These are phyloP conservation scores for Microtus richardsoni DNA, from an alignment of 2,113 vertebrate species.

Conservation along the genomic window DNA sequence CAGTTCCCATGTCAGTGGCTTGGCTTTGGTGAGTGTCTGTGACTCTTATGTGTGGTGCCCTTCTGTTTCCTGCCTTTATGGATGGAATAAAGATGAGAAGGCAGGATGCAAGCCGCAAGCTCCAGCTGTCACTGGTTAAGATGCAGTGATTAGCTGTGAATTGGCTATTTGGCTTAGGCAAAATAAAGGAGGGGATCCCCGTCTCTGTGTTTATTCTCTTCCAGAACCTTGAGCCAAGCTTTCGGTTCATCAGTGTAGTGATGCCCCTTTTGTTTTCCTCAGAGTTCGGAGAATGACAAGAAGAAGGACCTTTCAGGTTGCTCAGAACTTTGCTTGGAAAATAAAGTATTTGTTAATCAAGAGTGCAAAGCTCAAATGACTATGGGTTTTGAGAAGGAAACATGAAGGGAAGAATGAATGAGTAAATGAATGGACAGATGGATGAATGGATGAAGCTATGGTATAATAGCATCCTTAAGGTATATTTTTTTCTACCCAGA, in stretches of 20 bases:
- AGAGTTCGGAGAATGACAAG: neutral
- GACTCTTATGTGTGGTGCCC: constrained; percentile 46
- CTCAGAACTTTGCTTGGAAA: constrained; percentile 33
- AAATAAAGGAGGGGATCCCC: constrained; percentile 13
- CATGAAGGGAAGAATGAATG: neutral
- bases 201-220: constrained; percentile 18
- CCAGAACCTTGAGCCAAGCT: neutral
- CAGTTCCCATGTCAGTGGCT: neutral
- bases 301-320: constrained; percentile 1
- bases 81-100: constrained; percentile 19
- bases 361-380: constrained; percentile 32
- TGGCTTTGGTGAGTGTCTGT: constrained; percentile 63
- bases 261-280: neutral
- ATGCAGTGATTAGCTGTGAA: constrained; percentile 53
- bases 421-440: neutral
- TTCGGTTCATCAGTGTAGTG: constrained; percentile 10
- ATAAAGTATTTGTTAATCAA: neutral
- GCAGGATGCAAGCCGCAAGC: constrained; percentile 40
- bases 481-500: neutral
- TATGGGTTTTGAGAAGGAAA: neutral
- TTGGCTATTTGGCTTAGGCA: constrained; percentile 28
- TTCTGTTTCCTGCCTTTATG: constrained; percentile 61
- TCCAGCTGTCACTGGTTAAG: constrained; percentile 71
- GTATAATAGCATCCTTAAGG: neutral
- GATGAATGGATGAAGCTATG: neutral